phyloP scores from a whole-genome alignment of 2,113 vertebrate genomes.

The Mirza zaza region DNA sequence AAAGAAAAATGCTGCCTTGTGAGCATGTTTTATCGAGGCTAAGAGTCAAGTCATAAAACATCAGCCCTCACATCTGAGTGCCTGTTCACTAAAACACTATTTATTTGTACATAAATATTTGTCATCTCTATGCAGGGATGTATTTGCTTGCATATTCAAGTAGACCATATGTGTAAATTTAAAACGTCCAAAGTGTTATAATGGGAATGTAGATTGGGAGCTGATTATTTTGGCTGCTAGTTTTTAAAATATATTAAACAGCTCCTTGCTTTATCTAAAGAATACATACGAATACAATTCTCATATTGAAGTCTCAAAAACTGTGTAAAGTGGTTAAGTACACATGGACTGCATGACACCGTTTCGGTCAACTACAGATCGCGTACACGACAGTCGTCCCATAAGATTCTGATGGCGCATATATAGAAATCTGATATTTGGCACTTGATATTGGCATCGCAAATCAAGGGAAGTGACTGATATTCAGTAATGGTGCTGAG shows the following conservation, averaged over 20 bases:
- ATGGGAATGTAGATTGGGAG: conserved; percentile 71
- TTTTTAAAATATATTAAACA: conserved; percentile 76
- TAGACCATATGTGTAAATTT: conserved; percentile 10
- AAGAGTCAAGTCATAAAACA: conserved; percentile 67
- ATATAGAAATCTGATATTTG: neutral
- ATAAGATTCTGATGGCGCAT: neutral
- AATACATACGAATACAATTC: conserved; percentile 70
- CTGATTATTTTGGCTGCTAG: conserved; percentile 70
- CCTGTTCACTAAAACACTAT: neutral
- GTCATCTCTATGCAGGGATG: conserved; percentile 59
- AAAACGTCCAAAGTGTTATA: conserved; percentile 62
- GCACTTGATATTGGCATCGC: neutral
- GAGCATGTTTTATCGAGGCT: conserved; percentile 60
- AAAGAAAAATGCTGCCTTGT: conserved; percentile 64
- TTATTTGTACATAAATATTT: conserved; percentile 72
- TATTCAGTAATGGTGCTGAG: neutral
- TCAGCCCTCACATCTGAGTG: conserved; percentile 23
- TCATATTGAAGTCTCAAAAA: conserved; percentile 72
- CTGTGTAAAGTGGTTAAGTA: conserved; percentile 10
- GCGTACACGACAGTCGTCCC: neutral
- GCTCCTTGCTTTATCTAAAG: conserved; percentile 76
- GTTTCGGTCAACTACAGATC: neutral
- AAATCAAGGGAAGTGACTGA: neutral
- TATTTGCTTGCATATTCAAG: neutral
- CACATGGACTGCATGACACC: neutral